Evolutionary conservation across 2,113 vertebrate genomes (phyloP), one percentile per base, ranked within the genome.

Genomic region (Sterrhoptilus dennistouni): DNA sequence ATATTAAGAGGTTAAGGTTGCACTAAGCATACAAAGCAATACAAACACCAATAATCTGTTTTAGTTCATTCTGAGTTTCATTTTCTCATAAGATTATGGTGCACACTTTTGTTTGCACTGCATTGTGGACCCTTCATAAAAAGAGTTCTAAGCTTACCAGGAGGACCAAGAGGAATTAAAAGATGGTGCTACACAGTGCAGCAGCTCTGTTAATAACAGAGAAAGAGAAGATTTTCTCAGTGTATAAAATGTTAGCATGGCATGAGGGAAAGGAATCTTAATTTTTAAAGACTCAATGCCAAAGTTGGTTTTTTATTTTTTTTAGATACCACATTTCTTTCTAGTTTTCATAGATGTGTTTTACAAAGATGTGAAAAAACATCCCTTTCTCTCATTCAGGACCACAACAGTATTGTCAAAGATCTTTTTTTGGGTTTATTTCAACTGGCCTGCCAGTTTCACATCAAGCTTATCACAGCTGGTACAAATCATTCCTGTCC

Each of bases 401-500:
- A 60, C 89, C 63, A 93, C 47, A 65, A 9, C 33, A 76, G 13
- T 45, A 59, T 57, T 83, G 78, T 93, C 92, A 91, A 66, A 92
- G 36, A 85, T 59, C 22, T 89, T 93, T 93, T 83, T 85, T n/a
- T 47, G 38, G 9, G 40, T 68, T 94, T 93, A 57, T 92, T 96
- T 83, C 92, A 92, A 29, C 78, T 60, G 71, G 60, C 12, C 74
- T 96, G 83, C 70, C 92, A 96, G 75, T 88, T 96, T 75, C 65
- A 60, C 75, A 93, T 92, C 89, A 95, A 91, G 89, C 79, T 97
- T 91, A 96, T 96, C 90, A 81, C 84, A 89, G 56, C 68, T 83
- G 56, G 92, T 92, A 95, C 90, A 86, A 97, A 96, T 95, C 83
- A 94, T 93, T 92, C 83, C 89, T 93, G 87, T 91, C 94, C 71